phyloP scores from a whole-genome alignment of 1,140 invertebrate genomes.

The Homarus americanus region DNA sequence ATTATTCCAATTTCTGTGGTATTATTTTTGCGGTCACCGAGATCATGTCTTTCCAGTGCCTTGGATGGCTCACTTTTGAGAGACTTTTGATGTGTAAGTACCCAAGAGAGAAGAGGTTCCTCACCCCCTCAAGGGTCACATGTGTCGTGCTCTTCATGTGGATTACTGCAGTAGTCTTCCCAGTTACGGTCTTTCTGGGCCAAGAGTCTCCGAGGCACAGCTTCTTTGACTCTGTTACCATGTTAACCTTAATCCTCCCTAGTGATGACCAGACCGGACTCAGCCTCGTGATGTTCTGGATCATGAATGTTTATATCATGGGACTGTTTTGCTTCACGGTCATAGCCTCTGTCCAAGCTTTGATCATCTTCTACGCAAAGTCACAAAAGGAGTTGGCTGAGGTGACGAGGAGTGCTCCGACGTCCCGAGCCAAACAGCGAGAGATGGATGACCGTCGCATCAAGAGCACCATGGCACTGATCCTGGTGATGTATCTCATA shows the following conservation, averaged over 20 bases:
- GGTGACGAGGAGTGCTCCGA: neutral
- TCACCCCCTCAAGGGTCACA: neutral
- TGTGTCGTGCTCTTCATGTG: constrained; percentile 1
- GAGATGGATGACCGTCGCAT: constrained; percentile 26
- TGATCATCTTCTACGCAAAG: neutral
- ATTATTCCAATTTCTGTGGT: constrained; percentile 20
- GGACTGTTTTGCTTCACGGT: constrained; percentile 11
- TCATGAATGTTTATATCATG: neutral
- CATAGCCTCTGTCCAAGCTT: neutral
- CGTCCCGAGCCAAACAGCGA: neutral
- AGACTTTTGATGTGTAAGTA: constrained; percentile 38
- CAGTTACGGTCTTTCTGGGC: neutral
- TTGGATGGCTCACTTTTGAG: constrained; percentile 29
- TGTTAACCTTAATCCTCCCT: constrained; percentile 19
- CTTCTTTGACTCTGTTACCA: constrained; percentile 28
- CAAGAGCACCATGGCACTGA: constrained; percentile 5
- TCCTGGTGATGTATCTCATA: constrained; percentile 9
- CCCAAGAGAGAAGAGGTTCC: neutral
- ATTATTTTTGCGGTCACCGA: constrained; percentile 10
- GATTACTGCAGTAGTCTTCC: neutral
- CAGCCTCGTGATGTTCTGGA: neutral
- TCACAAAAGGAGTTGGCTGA: constrained; percentile 6
- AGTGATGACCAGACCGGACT: too few species aligned
- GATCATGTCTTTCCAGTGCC: constrained; percentile 26
- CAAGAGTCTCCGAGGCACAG: neutral